A percentile compares a stretch with the other conserved stretches of the same genome.
Evolutionary conservation across 2,888 invertebrate species (phyloP).

Genomic region (Seira musarum): DNA sequence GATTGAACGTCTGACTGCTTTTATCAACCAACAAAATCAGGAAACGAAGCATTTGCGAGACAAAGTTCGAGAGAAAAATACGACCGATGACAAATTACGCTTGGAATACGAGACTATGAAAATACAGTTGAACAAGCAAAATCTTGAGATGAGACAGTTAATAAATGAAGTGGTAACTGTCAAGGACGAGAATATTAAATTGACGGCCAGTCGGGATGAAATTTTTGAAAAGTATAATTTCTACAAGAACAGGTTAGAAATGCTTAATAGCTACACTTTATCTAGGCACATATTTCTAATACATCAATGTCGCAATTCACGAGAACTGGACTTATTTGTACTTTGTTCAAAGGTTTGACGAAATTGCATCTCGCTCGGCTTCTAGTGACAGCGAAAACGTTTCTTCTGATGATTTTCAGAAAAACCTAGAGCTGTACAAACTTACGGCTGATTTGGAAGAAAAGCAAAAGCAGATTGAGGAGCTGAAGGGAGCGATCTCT

Average conservation of each 20-base stretch:
- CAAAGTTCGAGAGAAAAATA: background rate
- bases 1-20: background rate
- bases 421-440: no score
- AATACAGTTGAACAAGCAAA: background rate
- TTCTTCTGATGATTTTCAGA: background rate
- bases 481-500: conserved; percentile 71
- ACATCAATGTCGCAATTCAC: background rate
- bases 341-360: background rate
- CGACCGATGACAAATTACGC: background rate
- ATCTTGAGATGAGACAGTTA: conserved; percentile 20
- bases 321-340: background rate
- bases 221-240: conserved; percentile 21
- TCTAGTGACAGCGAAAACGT: conserved; percentile 11
- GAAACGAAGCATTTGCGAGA: conserved; percentile 13
- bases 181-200: conserved; percentile 33
- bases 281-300: no score
- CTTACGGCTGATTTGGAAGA: conserved; percentile 75
- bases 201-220: conserved; percentile 27
- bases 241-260: conserved; percentile 23
- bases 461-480: conserved; percentile 76
- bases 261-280: no score
- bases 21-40: no score
- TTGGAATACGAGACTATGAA: background rate
- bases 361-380: background rate
- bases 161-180: conserved; percentile 31